Conservation (phyloP, 30 jellyfish, hydroid and myxozoan species). For the Aurelia coerulea region DNA sequence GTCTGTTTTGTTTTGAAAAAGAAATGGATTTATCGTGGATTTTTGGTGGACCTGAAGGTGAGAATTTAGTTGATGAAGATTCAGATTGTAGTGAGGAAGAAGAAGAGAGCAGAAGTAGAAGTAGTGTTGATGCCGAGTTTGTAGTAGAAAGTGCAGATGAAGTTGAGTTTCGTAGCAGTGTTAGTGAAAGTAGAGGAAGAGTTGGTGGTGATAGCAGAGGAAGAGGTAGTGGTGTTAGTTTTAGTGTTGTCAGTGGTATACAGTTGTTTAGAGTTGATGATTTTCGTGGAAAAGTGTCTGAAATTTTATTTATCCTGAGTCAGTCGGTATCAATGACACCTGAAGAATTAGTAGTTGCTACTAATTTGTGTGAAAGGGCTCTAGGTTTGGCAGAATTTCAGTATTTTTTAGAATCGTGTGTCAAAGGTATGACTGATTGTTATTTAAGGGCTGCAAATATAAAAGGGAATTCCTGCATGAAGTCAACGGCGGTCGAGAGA, state of each 20-base stretch:
- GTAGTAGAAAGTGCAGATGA: neutral
- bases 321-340: too few relatives aligned
- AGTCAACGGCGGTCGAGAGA: neutral
- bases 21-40: slow-evolving; percentile 4
- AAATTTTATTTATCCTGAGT: too few relatives aligned
- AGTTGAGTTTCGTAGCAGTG: neutral
- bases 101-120: too few relatives aligned
- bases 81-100: neutral
- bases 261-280: neutral
- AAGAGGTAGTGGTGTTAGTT: neutral
- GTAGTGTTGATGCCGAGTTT: neutral
- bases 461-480: neutral
- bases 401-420: neutral
- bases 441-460: slow-evolving; percentile 1
- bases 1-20: neutral
- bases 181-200: neutral
- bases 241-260: neutral
- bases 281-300: neutral
- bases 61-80: neutral
- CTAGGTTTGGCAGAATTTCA: too few relatives aligned
- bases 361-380: too few relatives aligned
- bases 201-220: neutral
- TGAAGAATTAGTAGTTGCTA: too few relatives aligned
- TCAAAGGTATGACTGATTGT: neutral
- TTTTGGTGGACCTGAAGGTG: neutral